Evolutionary conservation across 1,140 invertebrate genomes (phyloP).

Genomic region (Danaus melanippus): DNA sequence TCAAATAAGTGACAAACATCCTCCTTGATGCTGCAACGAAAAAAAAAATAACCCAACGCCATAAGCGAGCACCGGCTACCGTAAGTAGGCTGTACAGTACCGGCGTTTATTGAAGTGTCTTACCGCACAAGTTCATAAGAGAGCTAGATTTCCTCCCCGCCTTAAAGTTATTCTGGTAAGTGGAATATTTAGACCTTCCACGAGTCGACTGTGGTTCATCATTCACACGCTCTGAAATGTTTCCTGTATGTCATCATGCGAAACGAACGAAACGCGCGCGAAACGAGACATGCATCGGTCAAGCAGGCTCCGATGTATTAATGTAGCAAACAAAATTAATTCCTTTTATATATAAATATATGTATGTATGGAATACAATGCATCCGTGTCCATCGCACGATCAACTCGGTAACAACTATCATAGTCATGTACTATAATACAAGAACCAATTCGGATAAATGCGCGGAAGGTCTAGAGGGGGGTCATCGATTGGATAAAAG

Average conservation of each 20-base stretch:
- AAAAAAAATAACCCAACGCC: slow-evolving; percentile 48
- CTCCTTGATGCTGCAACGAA: slow-evolving; percentile 42
- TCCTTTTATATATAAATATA: slow-evolving; percentile 6
- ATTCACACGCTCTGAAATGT: slow-evolving; percentile 75
- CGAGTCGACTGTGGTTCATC: slow-evolving; percentile 81
- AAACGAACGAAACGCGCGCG: slow-evolving; percentile 21
- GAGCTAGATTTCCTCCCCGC: slow-evolving; percentile 90
- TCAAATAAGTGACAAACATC: slow-evolving; percentile 8
- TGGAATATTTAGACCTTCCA: slow-evolving; percentile 86
- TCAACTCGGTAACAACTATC: slow-evolving; percentile 16
- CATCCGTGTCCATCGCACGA: slow-evolving; percentile 24
- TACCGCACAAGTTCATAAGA: slow-evolving; percentile 95
- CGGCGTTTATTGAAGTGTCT: slow-evolving; percentile 71
- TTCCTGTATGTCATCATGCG: slow-evolving; percentile 51
- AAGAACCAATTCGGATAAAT: slow-evolving; percentile 48
- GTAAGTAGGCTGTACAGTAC: slow-evolving; percentile 48
- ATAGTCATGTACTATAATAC: slow-evolving; percentile 19
- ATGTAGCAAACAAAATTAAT: slow-evolving; percentile 53
- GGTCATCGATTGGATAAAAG: slow-evolving; percentile 47
- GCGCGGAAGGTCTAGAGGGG: slow-evolving; percentile 64
- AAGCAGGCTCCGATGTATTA: slow-evolving; percentile 20
- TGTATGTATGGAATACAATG: slow-evolving; percentile 29
- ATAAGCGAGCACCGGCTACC: slow-evolving; percentile 35
- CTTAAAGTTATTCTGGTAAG: slow-evolving; percentile 86
- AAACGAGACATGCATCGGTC: slow-evolving; percentile 7